These are phyloP conservation scores for Sus cebifrons DNA, from an alignment of 2,797 vertebrate species.

Conservation along the genomic window DNA sequence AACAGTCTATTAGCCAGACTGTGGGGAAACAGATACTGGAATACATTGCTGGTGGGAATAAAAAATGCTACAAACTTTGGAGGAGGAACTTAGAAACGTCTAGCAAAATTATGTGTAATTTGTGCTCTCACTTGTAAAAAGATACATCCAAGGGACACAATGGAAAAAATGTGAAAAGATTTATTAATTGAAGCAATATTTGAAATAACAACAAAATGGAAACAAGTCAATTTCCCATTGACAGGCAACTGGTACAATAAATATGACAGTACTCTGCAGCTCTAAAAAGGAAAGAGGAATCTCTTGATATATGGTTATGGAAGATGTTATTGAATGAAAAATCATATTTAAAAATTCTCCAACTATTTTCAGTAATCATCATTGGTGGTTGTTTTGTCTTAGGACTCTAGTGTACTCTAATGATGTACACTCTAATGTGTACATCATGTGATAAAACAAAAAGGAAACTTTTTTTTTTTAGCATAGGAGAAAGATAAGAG, in stretches of 20 bases:
- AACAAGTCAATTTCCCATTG: neutral
- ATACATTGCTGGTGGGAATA: neutral
- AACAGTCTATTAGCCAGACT: neutral
- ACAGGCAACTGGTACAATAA: neutral
- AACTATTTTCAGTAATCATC: neutral
- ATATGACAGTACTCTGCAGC: neutral
- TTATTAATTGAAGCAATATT: neutral
- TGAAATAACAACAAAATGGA: constrained; percentile 50
- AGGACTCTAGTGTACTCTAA: neutral
- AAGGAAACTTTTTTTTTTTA: neutral
- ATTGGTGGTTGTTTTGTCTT: neutral
- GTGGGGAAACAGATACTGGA: neutral
- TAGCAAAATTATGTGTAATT: constrained; percentile 4
- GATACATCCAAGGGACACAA: neutral
- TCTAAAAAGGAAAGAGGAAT: neutral
- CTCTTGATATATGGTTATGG: neutral
- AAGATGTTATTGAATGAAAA: neutral
- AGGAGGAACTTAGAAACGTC: neutral
- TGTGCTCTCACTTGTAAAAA: neutral
- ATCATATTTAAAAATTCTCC: neutral
- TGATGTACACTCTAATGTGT: neutral
- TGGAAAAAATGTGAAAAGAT: constrained; percentile 11
- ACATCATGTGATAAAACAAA: neutral
- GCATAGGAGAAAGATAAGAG: neutral
- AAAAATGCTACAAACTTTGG: neutral